Conservation (phyloP, 2,888 invertebrate genomes). For the Sinhomidia bicolor region DNA sequence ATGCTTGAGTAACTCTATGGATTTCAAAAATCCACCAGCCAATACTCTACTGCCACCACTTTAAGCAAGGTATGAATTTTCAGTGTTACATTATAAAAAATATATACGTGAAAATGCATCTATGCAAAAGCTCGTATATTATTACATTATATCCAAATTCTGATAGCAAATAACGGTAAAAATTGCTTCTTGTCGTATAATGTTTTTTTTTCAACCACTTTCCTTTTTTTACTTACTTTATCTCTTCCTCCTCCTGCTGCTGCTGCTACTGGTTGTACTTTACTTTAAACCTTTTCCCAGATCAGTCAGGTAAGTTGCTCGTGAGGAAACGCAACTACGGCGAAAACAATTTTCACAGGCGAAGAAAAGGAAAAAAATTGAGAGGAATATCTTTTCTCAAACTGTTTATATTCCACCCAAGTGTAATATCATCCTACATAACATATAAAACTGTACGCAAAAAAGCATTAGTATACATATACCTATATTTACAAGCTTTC, state of each 20-base stretch:
- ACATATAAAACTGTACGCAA: background rate
- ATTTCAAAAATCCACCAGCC: conserved; percentile 41
- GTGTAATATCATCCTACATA: background rate
- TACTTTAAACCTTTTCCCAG: no score
- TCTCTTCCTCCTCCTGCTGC: background rate
- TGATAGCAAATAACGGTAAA: conserved; percentile 55
- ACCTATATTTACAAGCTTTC: no score
- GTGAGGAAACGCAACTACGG: background rate
- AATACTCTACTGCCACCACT: background rate
- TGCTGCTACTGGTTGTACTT: no score
- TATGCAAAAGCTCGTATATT: background rate
- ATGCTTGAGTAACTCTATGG: conserved; percentile 61
- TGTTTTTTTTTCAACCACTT: background rate
- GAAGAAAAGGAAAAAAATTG: conserved; percentile 22
- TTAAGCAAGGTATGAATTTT: conserved; percentile 35
- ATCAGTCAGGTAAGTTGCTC: conserved; percentile 10
- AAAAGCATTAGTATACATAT: no score
- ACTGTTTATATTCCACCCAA: conserved; percentile 4
- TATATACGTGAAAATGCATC: background rate
- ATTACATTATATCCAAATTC: background rate
- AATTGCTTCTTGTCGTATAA: conserved; percentile 58
- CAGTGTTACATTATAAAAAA: conserved; percentile 25
- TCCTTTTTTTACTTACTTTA: conserved; percentile 15
- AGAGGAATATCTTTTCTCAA: conserved; percentile 41
- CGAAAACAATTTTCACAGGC: conserved; percentile 32